These are phyloP conservation scores for Andrena marginata DNA, from an alignment of 2,888 invertebrate genomes.

Conservation along the genomic window DNA sequence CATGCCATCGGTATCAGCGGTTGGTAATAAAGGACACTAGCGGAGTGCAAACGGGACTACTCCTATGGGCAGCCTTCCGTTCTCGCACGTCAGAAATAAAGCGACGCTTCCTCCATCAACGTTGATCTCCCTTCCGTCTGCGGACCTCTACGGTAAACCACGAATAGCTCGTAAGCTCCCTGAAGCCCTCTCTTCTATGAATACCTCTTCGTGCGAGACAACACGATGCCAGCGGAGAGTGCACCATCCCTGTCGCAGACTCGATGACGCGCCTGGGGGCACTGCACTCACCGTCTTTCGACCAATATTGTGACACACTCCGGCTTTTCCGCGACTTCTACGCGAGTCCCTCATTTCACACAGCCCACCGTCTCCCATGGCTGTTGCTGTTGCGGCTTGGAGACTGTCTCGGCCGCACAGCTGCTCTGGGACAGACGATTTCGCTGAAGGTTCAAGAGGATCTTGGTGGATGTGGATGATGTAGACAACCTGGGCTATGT, in stretches of 20 bases:
- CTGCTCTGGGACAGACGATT: neutral
- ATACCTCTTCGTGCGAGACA: conserved; percentile 79
- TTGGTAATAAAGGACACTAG: neutral
- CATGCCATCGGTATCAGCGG: neutral
- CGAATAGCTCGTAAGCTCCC: conserved; percentile 82
- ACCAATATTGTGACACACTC: conserved; percentile 47
- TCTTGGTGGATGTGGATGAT: neutral
- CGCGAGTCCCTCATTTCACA: conserved; percentile 8
- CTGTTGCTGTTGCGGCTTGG: conserved; percentile 8
- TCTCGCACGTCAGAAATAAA: conserved; percentile 74
- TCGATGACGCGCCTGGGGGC: conserved; percentile 73
- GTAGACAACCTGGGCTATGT: neutral
- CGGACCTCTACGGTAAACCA: conserved; percentile 81
- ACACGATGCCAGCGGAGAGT: conserved; percentile 49
- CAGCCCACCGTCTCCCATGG: neutral
- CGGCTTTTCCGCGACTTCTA: conserved; percentile 39
- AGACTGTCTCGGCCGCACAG: neutral
- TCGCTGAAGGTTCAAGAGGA: neutral
- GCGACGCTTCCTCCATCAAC: conserved; percentile 67
- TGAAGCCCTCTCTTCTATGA: conserved; percentile 81
- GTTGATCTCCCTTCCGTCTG: conserved; percentile 45
- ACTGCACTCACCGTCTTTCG: conserved; percentile 73
- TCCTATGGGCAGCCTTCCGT: conserved; percentile 61
- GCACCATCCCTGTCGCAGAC: conserved; percentile 54
- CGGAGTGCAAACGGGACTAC: conserved; percentile 16